Evolutionary conservation across 2,797 vertebrate species (phyloP).

Genomic region (Okamejei kenojei): DNA sequence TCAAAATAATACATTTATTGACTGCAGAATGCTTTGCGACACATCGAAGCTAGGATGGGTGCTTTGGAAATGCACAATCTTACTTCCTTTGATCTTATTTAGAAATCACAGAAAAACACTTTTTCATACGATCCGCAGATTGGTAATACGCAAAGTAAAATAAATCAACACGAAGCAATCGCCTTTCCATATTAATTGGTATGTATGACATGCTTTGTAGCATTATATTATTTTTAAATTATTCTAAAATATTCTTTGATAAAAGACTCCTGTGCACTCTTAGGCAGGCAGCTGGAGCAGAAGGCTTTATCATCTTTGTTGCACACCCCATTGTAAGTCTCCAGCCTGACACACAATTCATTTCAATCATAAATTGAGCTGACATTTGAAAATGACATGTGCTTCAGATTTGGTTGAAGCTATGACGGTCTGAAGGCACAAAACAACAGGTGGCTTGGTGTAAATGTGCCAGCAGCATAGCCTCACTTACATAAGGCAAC

Average conservation of each 20-base stretch:
- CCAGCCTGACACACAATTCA: slow-evolving; percentile 1
- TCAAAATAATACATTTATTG: too few species aligned
- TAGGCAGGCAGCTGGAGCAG: not conserved
- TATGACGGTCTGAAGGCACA: not conserved
- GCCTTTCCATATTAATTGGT: not conserved
- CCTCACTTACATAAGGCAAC: not conserved
- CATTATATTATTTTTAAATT: not conserved
- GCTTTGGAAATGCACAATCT: not conserved
- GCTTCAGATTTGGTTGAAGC: not conserved
- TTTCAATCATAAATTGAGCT: not conserved
- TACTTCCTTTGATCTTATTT: not conserved
- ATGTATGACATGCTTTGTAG: not conserved
- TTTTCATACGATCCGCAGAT: not conserved
- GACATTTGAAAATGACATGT: slow-evolving; percentile 25
- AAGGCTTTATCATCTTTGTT: not conserved
- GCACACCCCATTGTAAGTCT: not conserved
- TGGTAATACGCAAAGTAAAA: not conserved
- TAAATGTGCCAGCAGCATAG: too few species aligned
- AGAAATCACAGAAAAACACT: not conserved
- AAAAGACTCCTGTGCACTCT: not conserved
- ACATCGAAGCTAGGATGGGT: not conserved
- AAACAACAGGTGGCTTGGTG: not conserved
- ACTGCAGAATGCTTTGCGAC: not conserved
- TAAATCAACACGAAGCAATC: not conserved
- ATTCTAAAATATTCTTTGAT: slow-evolving; percentile 6